These are phyloP conservation scores for Odiellus spinosus DNA, from an alignment of 2,888 invertebrate genomes.

Conservation along the genomic window DNA sequence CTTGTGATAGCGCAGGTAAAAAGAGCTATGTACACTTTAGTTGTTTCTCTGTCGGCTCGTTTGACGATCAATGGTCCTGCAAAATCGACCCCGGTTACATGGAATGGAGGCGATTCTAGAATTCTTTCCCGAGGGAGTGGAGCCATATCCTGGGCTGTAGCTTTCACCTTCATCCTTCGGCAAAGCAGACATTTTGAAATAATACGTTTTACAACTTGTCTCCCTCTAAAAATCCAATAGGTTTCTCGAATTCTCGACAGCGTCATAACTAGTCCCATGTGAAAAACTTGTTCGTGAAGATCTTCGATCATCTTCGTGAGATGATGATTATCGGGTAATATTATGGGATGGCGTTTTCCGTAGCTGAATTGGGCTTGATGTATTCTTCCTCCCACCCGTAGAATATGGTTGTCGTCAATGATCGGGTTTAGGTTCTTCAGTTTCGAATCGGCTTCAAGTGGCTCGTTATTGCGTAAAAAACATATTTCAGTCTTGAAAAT, in stretches of 20 bases:
- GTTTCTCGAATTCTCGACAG: neutral
- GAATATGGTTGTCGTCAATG: neutral
- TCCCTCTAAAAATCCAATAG: neutral
- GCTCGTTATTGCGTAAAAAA: no score
- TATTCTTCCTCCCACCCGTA: slow-evolving; percentile 1
- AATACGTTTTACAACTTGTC: no score
- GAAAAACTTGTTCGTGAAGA: no score
- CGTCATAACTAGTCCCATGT: no score
- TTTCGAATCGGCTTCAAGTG: no score
- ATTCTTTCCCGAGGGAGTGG: neutral
- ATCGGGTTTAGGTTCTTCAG: no score
- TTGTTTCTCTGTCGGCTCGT: neutral
- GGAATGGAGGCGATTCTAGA: neutral
- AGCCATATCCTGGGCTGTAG: neutral
- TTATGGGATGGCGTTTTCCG: neutral
- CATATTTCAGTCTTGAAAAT: no score
- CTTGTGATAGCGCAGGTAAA: slow-evolving; percentile 2
- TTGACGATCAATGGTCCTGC: neutral
- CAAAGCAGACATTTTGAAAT: no score
- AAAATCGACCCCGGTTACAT: slow-evolving; percentile 1
- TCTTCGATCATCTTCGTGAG: no score
- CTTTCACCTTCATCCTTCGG: no score
- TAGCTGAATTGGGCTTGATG: neutral
- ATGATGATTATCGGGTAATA: neutral
- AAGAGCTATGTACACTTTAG: neutral